phyloP scores from a whole-genome alignment of 2,888 invertebrate genomes.

The Orthonychiurus folsomi region DNA sequence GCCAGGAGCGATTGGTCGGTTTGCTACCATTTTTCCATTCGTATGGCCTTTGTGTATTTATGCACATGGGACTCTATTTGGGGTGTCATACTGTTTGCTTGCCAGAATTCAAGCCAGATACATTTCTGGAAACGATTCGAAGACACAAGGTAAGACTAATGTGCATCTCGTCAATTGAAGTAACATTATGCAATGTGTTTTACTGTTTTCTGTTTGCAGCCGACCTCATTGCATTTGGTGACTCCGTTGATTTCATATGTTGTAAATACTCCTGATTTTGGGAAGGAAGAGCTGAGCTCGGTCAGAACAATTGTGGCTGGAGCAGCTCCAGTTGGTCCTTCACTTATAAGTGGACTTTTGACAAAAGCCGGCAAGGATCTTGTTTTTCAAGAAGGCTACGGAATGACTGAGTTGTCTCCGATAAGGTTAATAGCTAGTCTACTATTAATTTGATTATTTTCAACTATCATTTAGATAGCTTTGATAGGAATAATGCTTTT shows the following conservation, averaged over 20 bases:
- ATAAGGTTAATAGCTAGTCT: too few relatives aligned
- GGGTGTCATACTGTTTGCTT: slow-evolving; percentile 52
- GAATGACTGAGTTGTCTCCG: slow-evolving; percentile 57
- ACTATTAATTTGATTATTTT: not conserved
- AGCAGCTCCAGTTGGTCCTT: slow-evolving; percentile 55
- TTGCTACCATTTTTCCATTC: slow-evolving; percentile 45
- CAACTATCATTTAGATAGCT: not conserved
- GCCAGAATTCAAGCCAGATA: slow-evolving; percentile 62
- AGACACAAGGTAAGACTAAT: slow-evolving; percentile 46
- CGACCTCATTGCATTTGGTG: slow-evolving; percentile 49
- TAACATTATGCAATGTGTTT: too few relatives aligned
- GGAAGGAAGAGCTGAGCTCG: slow-evolving; percentile 56
- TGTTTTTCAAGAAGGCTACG: slow-evolving; percentile 47
- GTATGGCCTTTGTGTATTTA: slow-evolving; percentile 61
- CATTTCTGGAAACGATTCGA: slow-evolving; percentile 57
- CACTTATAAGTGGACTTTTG: slow-evolving; percentile 53
- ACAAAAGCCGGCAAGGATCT: slow-evolving; percentile 43
- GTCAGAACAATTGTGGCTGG: slow-evolving; percentile 54
- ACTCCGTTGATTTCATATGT: slow-evolving; percentile 68
- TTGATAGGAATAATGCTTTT: not conserved
- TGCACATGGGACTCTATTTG: slow-evolving; percentile 53
- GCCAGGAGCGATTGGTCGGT: slow-evolving; percentile 26
- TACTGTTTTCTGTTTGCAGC: slow-evolving; percentile 9
- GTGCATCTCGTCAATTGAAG: too few relatives aligned
- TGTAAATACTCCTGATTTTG: slow-evolving; percentile 59